A percentile compares a stretch with the other conserved stretches of the same genome.
These are phyloP conservation scores for Genyomyrus donnyi DNA, from an alignment of 2,113 vertebrate species.

Conservation along the genomic window DNA sequence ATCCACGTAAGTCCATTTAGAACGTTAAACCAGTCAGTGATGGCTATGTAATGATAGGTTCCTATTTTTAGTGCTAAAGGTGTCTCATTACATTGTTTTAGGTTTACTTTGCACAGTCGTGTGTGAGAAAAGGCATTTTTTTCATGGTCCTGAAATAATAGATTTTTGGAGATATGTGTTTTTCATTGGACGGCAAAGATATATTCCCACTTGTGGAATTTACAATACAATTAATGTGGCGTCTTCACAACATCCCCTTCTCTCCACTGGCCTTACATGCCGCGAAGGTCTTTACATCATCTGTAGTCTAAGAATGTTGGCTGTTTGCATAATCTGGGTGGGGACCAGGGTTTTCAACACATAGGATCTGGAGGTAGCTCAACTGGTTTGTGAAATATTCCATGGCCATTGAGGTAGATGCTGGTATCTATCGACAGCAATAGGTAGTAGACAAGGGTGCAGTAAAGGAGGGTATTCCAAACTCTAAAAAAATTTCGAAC, in stretches of 20 bases:
- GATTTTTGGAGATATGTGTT: not conserved
- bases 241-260: not conserved
- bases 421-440: not conserved
- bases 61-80: not conserved
- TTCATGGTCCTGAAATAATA: not conserved
- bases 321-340: not conserved
- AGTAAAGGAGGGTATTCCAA: not conserved
- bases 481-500: not conserved
- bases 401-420: not conserved
- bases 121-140: not conserved
- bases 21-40: not conserved
- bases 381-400: constrained; percentile 20
- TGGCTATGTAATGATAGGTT: not conserved
- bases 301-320: not conserved
- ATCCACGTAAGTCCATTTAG: not conserved
- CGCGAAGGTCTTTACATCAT: not conserved
- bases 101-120: not conserved
- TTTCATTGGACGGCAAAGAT: not conserved
- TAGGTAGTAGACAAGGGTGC: not conserved
- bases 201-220: not conserved
- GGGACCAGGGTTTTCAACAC: constrained; percentile 11
- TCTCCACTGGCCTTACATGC: not conserved
- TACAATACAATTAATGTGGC: not conserved
- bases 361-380: not conserved
- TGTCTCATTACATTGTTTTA: not conserved